phyloP scores from a whole-genome alignment of 2,888 invertebrate genomes.

The Acanthosepion esculentum region DNA sequence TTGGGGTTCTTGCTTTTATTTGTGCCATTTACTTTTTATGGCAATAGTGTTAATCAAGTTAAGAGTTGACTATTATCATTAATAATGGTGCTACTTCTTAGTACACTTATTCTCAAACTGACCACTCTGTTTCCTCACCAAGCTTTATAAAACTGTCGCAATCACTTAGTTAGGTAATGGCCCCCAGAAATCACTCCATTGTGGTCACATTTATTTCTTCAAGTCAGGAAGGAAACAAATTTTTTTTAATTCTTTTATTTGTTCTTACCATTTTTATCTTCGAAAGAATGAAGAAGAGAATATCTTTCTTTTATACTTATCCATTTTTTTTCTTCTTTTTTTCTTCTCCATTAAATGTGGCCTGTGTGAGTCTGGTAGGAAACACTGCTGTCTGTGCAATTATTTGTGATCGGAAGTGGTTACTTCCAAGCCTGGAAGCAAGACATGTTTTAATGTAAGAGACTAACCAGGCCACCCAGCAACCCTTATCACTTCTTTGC shows the following conservation, averaged over 20 bases:
- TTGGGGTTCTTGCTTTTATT: not conserved
- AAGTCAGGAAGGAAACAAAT: conserved; percentile 22
- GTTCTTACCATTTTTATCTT: not conserved
- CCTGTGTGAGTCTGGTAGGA: not conserved
- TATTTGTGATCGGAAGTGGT: not conserved
- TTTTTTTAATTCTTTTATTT: not conserved
- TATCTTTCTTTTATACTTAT: not conserved
- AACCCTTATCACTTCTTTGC: not conserved
- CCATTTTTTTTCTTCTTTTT: not conserved
- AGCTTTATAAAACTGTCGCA: not conserved
- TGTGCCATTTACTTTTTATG: not conserved
- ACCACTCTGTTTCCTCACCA: not conserved
- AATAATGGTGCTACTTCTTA: not conserved
- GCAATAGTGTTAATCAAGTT: not conserved
- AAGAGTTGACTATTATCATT: not conserved
- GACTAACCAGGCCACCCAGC: not conserved
- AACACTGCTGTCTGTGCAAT: conserved; percentile 33
- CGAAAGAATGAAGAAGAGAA: not conserved
- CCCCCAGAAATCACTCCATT: conserved; percentile 21
- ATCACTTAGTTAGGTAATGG: conserved; percentile 23
- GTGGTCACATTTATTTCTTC: not conserved
- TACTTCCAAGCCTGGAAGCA: conserved; percentile 21
- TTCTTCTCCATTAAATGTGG: not conserved
- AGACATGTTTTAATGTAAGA: conserved; percentile 20
- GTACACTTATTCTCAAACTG: not conserved